These are phyloP conservation scores for Synanthedon myopaeformis DNA, from an alignment of 2,888 invertebrate genomes.

Conservation along the genomic window DNA sequence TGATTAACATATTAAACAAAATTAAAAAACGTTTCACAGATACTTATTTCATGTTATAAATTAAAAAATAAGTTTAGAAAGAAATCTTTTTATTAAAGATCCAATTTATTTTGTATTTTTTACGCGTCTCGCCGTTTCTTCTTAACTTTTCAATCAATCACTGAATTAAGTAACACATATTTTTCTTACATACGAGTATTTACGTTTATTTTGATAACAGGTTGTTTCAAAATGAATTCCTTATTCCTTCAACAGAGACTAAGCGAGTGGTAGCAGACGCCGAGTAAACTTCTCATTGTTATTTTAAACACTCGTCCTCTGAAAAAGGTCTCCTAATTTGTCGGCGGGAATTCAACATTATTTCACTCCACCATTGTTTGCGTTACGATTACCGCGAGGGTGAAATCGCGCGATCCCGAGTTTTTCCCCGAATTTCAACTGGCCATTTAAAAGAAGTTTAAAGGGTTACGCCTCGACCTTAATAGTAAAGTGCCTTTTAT, in stretches of 20 bases:
- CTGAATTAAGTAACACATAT: too few relatives aligned
- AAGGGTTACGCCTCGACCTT: slow-evolving; percentile 52
- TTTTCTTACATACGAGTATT: too few relatives aligned
- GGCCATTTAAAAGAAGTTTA: slow-evolving; percentile 45
- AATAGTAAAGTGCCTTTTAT: slow-evolving; percentile 53
- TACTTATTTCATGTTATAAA: too few relatives aligned
- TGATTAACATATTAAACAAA: too few relatives aligned
- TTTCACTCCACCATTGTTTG: slow-evolving; percentile 61
- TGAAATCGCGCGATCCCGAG: slow-evolving; percentile 61
- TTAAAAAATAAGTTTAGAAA: too few relatives aligned
- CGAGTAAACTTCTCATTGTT: slow-evolving; percentile 26
- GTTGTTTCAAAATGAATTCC: too few relatives aligned
- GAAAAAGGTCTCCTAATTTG: slow-evolving; percentile 65
- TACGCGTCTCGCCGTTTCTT: too few relatives aligned
- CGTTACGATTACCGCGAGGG: slow-evolving; percentile 61
- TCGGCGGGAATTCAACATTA: slow-evolving; percentile 63
- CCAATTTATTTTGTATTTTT: too few relatives aligned
- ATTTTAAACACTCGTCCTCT: slow-evolving; percentile 38
- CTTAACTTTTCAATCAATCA: too few relatives aligned
- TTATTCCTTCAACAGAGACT: neutral
- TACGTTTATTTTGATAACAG: too few relatives aligned
- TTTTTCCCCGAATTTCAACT: slow-evolving; percentile 55
- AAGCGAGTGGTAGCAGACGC: neutral
- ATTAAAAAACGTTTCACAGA: too few relatives aligned
- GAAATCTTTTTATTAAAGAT: too few relatives aligned